Percentiles rank a stretch among this genome's conserved stretches.
Evolutionary conservation across 23 tunicate genomes (phyloP).

Genomic region (Halocynthia aurantium): DNA sequence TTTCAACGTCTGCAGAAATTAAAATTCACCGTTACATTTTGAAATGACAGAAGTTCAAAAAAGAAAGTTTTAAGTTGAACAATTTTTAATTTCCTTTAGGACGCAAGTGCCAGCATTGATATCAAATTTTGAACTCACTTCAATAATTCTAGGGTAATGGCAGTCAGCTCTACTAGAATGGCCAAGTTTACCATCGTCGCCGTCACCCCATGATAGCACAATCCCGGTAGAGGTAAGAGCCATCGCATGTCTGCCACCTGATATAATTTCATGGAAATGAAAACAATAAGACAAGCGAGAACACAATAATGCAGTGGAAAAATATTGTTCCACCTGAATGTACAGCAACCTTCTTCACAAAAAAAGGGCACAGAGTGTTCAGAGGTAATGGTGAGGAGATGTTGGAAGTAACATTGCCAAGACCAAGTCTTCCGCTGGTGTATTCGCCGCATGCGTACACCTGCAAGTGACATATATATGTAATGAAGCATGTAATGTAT

Average conservation of each 20-base stretch:
- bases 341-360: conserved; percentile 52
- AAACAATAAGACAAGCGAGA: neutral
- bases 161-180: conserved; percentile 66
- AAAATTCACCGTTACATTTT: neutral
- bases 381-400: conserved; percentile 16
- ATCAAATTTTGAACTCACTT: conserved; percentile 15
- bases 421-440: conserved; percentile 68
- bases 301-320: neutral
- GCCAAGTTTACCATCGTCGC: conserved; percentile 82
- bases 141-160: conserved; percentile 52
- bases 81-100: neutral
- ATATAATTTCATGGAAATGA: neutral
- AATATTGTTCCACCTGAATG: conserved; percentile 45
- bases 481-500: too few relatives aligned
- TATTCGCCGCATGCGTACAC: conserved; percentile 70
- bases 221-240: conserved; percentile 67
- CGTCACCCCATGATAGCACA: conserved; percentile 94
- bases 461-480: conserved; percentile 7
- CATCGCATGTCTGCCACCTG: conserved; percentile 83
- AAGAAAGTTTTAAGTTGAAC: neutral
- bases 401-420: conserved; percentile 31
- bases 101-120: neutral
- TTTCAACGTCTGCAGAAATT: conserved; percentile 39
- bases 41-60: neutral
- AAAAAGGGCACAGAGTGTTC: conserved; percentile 18